These are phyloP conservation scores for Zaprionus lineosus DNA, from an alignment of 2,888 invertebrate genomes.

Conservation along the genomic window DNA sequence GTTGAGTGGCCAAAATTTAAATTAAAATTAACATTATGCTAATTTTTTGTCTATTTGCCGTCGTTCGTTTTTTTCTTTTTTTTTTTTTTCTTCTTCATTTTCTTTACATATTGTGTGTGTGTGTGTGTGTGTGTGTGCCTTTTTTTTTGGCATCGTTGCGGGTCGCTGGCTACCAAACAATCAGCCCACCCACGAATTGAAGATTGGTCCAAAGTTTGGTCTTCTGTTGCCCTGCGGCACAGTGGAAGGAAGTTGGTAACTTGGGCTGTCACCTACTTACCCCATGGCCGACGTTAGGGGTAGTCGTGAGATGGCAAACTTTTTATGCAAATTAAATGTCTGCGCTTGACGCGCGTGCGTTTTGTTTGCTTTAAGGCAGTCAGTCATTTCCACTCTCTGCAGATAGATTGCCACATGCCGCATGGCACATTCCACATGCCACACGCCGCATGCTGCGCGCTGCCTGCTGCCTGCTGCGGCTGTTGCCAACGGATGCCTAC, in stretches of 20 bases:
- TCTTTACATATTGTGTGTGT: no score
- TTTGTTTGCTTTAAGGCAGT: slow-evolving; percentile 70
- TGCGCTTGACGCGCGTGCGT: slow-evolving; percentile 75
- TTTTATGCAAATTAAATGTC: slow-evolving; percentile 77
- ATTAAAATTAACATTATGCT: slow-evolving; percentile 78
- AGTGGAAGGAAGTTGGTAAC: slow-evolving; percentile 21
- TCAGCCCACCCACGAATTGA: slow-evolving; percentile 66
- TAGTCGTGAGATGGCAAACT: slow-evolving; percentile 58
- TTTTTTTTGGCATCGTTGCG: slow-evolving; percentile 33
- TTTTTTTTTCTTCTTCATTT: no score
- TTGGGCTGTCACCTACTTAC: slow-evolving; percentile 52
- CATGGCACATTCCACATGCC: slow-evolving; percentile 8
- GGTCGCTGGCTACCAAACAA: slow-evolving; percentile 73
- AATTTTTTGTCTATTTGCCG: slow-evolving; percentile 56
- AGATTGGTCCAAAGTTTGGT: slow-evolving; percentile 34
- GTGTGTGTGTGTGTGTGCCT: slow-evolving; percentile 36
- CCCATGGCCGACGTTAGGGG: slow-evolving; percentile 36
- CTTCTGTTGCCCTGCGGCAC: slow-evolving; percentile 18
- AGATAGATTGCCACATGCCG: slow-evolving; percentile 6
- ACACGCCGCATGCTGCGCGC: slow-evolving; percentile 6
- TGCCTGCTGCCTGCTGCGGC: neutral
- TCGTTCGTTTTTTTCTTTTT: slow-evolving; percentile 7
- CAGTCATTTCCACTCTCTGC: slow-evolving; percentile 41
- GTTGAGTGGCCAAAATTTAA: slow-evolving; percentile 75
- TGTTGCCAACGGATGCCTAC: neutral